Evolutionary conservation across 2,797 vertebrate genomes (phyloP), one percentile per base, ranked within the genome.

Genomic region (Acipenser transmontanus): DNA sequence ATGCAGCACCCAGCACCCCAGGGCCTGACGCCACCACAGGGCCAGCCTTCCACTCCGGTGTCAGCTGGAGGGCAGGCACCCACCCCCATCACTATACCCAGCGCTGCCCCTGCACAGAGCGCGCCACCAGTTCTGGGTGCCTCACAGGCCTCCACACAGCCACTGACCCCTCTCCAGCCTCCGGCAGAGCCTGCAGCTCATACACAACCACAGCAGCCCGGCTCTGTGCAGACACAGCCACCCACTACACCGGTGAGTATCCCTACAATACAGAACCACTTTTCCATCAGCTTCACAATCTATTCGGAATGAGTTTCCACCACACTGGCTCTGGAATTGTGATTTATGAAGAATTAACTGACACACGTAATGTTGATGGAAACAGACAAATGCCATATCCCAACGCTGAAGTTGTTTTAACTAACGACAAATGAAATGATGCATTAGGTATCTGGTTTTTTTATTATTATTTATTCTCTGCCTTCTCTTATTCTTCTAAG

Each of bases 191-290:
- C 84, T 92, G 20, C 94, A 84, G 76, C 84, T 83, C 48, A 85
- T 81, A 80, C 82, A 68, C 84, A 84, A 72, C 70, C 84, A 77
- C 89, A 90, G 9, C 77, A 65, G 6, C 91, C 90, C 7, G 82
- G 89, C 8, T 91, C 94, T 62, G 92, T 93, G 80, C 91, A 94
- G 72, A 80, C 91, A 6, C 95, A 94, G 79, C 92, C 93, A 72
- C 94, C 95, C 3, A 88, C 91, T 85, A 98, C 95, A 69, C 95
- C 95, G 84, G 97, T 99, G 85, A 98, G 96, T 90, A 78, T 63
- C 69, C 8, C 49, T 56, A 17, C 14, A 34, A 34, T 34, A 34
- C 3, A 34, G 34, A 34, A 34, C 34, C 34, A 34, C 34, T 34
- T 34, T 34, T 34, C 34, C 34, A 34, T 3, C 34, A 3, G 34